These are phyloP conservation scores for Struthidea cinerea DNA, from an alignment of 2,113 vertebrate species.

Conservation along the genomic window DNA sequence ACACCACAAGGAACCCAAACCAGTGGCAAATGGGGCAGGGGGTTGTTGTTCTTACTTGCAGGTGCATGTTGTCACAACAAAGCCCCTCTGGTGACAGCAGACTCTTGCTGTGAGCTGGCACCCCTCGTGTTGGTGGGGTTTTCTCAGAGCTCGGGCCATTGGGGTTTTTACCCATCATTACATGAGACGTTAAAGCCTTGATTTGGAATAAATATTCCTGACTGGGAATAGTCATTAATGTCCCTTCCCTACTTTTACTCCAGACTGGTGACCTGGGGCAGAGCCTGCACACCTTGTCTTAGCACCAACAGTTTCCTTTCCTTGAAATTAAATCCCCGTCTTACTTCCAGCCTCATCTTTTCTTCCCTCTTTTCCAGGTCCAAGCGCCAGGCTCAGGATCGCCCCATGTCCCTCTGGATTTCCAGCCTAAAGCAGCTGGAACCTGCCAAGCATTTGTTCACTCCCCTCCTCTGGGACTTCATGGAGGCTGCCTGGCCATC, in stretches of 20 bases:
- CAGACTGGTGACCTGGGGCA: background rate
- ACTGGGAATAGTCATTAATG: background rate
- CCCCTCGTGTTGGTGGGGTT: background rate
- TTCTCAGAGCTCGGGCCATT: background rate
- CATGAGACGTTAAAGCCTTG: background rate
- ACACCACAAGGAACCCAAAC: background rate
- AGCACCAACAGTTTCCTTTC: background rate
- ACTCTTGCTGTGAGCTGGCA: background rate
- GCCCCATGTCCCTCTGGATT: constrained; percentile 91
- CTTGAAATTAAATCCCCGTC: background rate
- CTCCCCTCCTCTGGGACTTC: constrained; percentile 84
- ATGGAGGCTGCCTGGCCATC: constrained; percentile 89
- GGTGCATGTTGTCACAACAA: background rate
- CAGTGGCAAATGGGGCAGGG: background rate
- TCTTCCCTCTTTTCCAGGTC: constrained; percentile 61
- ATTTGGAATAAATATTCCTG: background rate
- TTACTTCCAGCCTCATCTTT: background rate
- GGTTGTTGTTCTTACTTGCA: fast-evolving
- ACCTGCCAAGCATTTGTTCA: constrained; percentile 81
- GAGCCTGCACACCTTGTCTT: background rate
- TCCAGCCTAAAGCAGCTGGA: constrained; percentile 84
- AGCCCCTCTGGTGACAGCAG: background rate
- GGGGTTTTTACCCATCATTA: too few relatives aligned
- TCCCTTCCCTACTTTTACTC: background rate
- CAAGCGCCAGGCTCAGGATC: constrained; percentile 85